Evolutionary conservation across 2,113 vertebrate species (phyloP).

Genomic region (Leucoraja erinaceus): DNA sequence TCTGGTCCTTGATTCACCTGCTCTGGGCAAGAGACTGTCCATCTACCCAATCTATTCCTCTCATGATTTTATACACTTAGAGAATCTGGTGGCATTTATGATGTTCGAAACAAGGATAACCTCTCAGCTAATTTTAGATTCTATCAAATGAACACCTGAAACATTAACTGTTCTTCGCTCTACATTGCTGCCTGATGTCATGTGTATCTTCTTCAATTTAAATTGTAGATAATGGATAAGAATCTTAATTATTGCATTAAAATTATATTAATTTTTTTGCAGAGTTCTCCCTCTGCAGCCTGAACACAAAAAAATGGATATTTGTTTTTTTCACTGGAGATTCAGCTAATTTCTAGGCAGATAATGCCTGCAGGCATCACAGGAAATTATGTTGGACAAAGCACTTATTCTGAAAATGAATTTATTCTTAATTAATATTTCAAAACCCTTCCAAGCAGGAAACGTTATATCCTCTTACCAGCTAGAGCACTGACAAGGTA

Average conservation of each 20-base stretch:
- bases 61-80: too few species aligned
- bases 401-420: not conserved
- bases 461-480: slow-evolving; percentile 54
- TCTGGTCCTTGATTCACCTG: too few species aligned
- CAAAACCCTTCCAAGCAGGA: not conserved
- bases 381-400: not conserved
- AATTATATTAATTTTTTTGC: too few species aligned
- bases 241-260: not conserved
- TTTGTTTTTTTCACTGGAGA: not conserved
- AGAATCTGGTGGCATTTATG: too few species aligned
- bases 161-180: too few species aligned
- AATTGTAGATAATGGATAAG: not conserved
- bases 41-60: too few species aligned
- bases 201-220: too few species aligned
- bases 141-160: too few species aligned
- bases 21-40: too few species aligned
- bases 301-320: not conserved
- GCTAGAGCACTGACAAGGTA: slow-evolving; percentile 72
- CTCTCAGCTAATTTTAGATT: too few species aligned
- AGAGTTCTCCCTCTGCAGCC: not conserved
- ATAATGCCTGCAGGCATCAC: not conserved
- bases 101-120: too few species aligned
- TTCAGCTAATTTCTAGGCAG: not conserved
- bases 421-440: not conserved
- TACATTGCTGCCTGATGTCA: too few species aligned